Evolutionary conservation across 2,888 invertebrate species (phyloP), one percentile per base, ranked within the genome.

Genomic region (Strigamia crassipes): DNA sequence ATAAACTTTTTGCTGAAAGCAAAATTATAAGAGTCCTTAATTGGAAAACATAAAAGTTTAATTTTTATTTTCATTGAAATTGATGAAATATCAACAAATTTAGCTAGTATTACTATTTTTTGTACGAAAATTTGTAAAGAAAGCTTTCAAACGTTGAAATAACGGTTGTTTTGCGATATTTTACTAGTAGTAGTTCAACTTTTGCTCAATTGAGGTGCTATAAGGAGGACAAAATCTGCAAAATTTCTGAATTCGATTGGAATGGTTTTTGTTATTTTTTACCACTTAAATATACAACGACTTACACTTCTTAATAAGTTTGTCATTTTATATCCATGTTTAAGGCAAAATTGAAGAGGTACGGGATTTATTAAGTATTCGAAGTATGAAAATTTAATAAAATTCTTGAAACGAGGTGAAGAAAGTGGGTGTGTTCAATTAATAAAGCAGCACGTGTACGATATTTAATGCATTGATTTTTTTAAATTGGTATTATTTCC

Each of bases 191-290:
- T 56, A 56, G 56, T 56, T 56, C 56, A 56, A 56, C 56, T 56
- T 56, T 56, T 21, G 18, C 18, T 56, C 56, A 56, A 56, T 56
- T 56, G 56, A 56, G 56, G 56, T 56, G 56, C 56, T 56, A 56
- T 18, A 56, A 56, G 56, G 18, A 56, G n/a, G 18, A 21, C 21
- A 56, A 5, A n/a, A 6, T 18, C 56, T 15, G 56, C 2, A 6
- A 56, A 56, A 18, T 15, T 1, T 18, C 8, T n/a, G 18, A 18
- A 56, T n/a, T 56, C 21, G 56, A 56, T 56, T 56, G n/a, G 15
- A 56, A 56, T 56, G n/a, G 18, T n/a, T 56, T 56, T 56, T 18
- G n/a, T 56, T 56, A n/a, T 56, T 56, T n/a, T 6, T 56, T 18
- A n/a, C 1, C 9, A 5, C 18, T 56, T 18, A 18, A 18, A 56